Evolutionary conservation across 2,888 invertebrate species (phyloP).

Genomic region (Synergus japonicus): DNA sequence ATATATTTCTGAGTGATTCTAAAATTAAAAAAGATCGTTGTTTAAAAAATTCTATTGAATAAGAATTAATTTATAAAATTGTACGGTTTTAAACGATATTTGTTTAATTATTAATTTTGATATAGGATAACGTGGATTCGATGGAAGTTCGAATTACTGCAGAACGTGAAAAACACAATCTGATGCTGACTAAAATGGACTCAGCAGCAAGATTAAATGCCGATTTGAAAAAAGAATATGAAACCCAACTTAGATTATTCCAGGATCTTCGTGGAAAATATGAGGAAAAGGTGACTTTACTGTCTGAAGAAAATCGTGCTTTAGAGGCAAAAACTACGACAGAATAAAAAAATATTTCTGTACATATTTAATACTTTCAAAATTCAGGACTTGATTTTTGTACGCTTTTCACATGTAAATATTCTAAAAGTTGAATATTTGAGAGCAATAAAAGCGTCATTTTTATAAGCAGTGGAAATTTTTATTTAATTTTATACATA

Average conservation of each 20-base stretch:
- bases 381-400: background rate
- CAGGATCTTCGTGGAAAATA: constrained; percentile 84
- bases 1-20: too few species aligned
- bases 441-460: constrained; percentile 1
- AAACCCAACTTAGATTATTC: constrained; percentile 86
- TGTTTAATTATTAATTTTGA: constrained; percentile 40
- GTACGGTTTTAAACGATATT: background rate
- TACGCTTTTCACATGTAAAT: background rate
- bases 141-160: constrained; percentile 85
- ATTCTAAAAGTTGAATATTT: constrained; percentile 8
- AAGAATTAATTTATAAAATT: too few species aligned
- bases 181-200: constrained; percentile 85
- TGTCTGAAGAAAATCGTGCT: constrained; percentile 79
- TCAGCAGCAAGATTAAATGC: constrained; percentile 86
- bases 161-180: constrained; percentile 85
- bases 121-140: constrained; percentile 82
- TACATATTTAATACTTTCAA: background rate
- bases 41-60: too few species aligned
- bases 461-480: background rate
- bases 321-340: constrained; percentile 56
- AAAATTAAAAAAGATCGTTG: too few species aligned
- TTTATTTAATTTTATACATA: background rate
- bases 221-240: constrained; percentile 87
- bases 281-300: constrained; percentile 82
- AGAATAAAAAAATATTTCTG: constrained; percentile 13